Percentiles rank a stretch among this genome's conserved stretches.
Evolutionary conservation across 2,888 invertebrate species (phyloP).

Genomic region (Pandemis heparana): DNA sequence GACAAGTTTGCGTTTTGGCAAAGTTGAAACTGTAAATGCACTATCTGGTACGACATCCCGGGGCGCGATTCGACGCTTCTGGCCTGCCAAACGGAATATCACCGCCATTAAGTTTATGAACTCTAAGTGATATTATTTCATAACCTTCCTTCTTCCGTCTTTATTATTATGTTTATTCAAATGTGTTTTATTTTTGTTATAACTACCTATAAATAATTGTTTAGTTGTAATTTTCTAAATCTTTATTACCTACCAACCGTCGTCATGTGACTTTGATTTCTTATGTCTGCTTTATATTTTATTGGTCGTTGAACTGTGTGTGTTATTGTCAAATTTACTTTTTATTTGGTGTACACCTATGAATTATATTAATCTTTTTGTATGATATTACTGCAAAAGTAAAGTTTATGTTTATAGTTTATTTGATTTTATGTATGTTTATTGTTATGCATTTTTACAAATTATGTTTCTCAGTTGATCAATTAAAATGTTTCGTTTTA

Average conservation of each 20-base stretch:
- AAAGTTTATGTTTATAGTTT: constrained; percentile 2
- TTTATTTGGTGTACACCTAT: constrained; percentile 24
- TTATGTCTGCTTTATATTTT: constrained; percentile 31
- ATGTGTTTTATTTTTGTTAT: constrained; percentile 44
- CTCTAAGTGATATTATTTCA: constrained; percentile 62
- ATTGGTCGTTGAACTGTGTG: constrained; percentile 3
- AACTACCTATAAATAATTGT: constrained; percentile 41
- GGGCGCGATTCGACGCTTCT: constrained; percentile 83
- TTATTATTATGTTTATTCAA: constrained; percentile 46
- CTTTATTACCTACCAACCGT: not conserved
- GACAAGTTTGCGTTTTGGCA: constrained; percentile 81
- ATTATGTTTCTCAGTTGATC: constrained; percentile 19
- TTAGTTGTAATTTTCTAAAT: constrained; percentile 15
- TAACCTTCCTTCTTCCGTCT: constrained; percentile 41
- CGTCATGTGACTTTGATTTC: constrained; percentile 24
- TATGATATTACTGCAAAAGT: not conserved
- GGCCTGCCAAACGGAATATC: constrained; percentile 64
- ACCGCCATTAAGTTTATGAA: constrained; percentile 64
- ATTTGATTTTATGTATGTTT: constrained; percentile 31
- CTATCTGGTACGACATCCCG: constrained; percentile 99
- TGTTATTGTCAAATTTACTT: constrained; percentile 11
- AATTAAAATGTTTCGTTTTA: constrained; percentile 46
- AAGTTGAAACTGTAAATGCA: constrained; percentile 97
- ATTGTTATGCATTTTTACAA: constrained; percentile 22
- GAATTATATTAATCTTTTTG: constrained; percentile 13